Percentiles rank a stretch among this genome's conserved stretches.
These are phyloP conservation scores for Heliconius congener DNA, from an alignment of 1,140 invertebrate species.

Conservation along the genomic window DNA sequence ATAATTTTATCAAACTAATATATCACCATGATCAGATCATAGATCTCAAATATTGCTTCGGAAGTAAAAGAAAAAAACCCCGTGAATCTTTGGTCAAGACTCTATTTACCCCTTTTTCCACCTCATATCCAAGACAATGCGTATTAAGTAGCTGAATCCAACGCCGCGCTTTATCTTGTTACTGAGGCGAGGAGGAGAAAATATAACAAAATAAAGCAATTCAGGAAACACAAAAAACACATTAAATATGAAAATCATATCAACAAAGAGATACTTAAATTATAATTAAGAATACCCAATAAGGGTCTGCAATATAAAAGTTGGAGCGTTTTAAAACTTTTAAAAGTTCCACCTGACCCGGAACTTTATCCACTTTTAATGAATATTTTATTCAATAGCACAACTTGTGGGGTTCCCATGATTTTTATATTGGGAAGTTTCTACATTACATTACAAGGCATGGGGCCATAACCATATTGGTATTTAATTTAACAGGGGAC, in stretches of 20 bases:
- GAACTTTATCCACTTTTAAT: slow-evolving; percentile 60
- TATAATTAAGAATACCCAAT: slow-evolving; percentile 25
- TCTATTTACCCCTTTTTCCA: too few relatives aligned
- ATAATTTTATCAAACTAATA: too few relatives aligned
- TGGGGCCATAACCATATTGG: slow-evolving; percentile 59
- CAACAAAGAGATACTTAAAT: slow-evolving; percentile 2
- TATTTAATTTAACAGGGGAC: slow-evolving; percentile 61
- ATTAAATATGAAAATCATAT: slow-evolving; percentile 3
- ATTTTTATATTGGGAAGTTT: slow-evolving; percentile 74
- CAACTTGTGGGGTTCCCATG: slow-evolving; percentile 65
- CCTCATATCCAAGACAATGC: too few relatives aligned
- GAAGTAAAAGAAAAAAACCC: too few relatives aligned
- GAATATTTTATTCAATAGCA: slow-evolving; percentile 68
- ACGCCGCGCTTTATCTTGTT: too few relatives aligned
- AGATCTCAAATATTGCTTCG: too few relatives aligned
- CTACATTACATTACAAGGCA: slow-evolving; percentile 54
- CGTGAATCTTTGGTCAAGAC: too few relatives aligned
- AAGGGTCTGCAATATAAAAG: slow-evolving; percentile 30
- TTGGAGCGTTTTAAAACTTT: slow-evolving; percentile 22
- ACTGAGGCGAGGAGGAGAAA: not conserved
- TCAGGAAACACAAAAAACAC: slow-evolving; percentile 5
- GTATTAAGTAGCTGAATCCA: too few relatives aligned
- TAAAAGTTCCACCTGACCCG: slow-evolving; percentile 54
- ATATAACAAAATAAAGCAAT: not conserved
- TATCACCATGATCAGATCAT: too few relatives aligned